A percentile compares a stretch with the other conserved stretches of the same genome.
These are phyloP conservation scores for Amphipyra tragopoginis DNA, from an alignment of 2,888 invertebrate genomes.

Conservation along the genomic window DNA sequence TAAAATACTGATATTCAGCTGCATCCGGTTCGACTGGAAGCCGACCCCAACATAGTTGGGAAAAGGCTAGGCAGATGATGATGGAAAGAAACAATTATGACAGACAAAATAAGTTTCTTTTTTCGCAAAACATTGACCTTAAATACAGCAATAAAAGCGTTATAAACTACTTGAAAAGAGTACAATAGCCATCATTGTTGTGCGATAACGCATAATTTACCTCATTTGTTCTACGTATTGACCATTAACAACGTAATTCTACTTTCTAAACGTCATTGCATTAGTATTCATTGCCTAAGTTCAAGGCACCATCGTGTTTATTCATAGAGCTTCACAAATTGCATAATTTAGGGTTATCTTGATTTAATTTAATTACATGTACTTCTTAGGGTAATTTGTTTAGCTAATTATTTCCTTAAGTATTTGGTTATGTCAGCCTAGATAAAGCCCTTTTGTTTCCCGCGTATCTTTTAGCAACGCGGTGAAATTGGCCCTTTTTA, in stretches of 20 bases:
- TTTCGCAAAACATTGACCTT: conserved; percentile 12
- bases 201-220: conserved; percentile 40
- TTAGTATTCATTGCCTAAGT: conserved; percentile 46
- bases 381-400: conserved; percentile 16
- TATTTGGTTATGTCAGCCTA: background rate
- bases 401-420: conserved; percentile 10
- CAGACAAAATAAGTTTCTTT: no score
- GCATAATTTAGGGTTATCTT: conserved; percentile 32
- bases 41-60: no score
- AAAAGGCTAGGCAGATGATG: no score
- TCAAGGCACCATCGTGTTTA: conserved; percentile 52
- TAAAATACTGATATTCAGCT: no score
- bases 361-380: conserved; percentile 27
- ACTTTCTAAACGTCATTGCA: conserved; percentile 51
- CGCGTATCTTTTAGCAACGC: background rate
- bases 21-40: no score
- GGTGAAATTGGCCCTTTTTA: no score
- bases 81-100: no score
- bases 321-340: conserved; percentile 22
- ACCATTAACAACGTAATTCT: conserved; percentile 37
- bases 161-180: conserved; percentile 23
- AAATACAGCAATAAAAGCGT: conserved; percentile 23
- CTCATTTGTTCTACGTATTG: conserved; percentile 37
- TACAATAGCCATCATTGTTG: conserved; percentile 25
- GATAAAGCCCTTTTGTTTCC: background rate